phyloP scores from a whole-genome alignment of 1,140 invertebrate species.

The Bradynema listronoti region DNA sequence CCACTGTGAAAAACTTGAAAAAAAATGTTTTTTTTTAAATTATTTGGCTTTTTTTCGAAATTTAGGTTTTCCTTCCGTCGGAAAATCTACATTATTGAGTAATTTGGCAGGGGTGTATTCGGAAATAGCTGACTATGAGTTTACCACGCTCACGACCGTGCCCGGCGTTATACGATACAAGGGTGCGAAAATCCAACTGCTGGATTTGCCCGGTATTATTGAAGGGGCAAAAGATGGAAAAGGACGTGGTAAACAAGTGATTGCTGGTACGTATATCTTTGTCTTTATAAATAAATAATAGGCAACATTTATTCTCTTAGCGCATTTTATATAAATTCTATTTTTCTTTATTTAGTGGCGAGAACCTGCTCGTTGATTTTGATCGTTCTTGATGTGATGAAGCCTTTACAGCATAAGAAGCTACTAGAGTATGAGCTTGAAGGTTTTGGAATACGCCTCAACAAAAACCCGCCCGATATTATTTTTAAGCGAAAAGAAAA shows the following conservation, averaged over 20 bases:
- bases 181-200: constrained; percentile 95
- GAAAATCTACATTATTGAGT: constrained; percentile 91
- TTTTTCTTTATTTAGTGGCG: constrained; percentile 67
- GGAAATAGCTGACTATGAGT: constrained; percentile 84
- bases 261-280: constrained; percentile 66
- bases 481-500: constrained; percentile 94
- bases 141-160: constrained; percentile 96
- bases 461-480: constrained; percentile 90
- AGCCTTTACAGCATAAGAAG: constrained; percentile 90
- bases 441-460: constrained; percentile 81
- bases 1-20: too few relatives aligned
- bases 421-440: constrained; percentile 95
- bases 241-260: constrained; percentile 94
- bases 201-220: constrained; percentile 99
- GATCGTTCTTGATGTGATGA: constrained; percentile 93
- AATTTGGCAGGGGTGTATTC: constrained; percentile 97
- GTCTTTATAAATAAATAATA: constrained; percentile 5
- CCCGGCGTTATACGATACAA: constrained; percentile 99
- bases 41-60: not conserved
- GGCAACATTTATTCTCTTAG: too few relatives aligned
- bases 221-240: constrained; percentile 99
- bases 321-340: too few relatives aligned
- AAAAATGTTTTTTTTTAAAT: too few relatives aligned
- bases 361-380: constrained; percentile 95
- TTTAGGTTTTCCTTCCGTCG: constrained; percentile 92